Conservation (phyloP, 2,888 invertebrate genomes). For the Pheosia gnoma region DNA sequence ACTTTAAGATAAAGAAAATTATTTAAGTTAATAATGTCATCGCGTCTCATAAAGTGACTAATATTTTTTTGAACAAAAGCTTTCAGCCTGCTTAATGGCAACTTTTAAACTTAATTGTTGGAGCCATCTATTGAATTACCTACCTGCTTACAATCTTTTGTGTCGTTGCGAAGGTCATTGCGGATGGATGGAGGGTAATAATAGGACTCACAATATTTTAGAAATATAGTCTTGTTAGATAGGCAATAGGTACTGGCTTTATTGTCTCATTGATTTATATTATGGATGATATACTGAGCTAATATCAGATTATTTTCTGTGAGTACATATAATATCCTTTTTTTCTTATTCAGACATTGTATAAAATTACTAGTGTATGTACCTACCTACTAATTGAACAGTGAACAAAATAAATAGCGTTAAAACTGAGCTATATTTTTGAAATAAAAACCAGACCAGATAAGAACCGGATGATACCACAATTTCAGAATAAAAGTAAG, state of each 20-base stretch:
- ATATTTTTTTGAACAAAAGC: conserved; percentile 32
- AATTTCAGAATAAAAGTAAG: conserved; percentile 2
- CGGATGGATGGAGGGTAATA: conserved; percentile 4
- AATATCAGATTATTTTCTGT: too few relatives aligned
- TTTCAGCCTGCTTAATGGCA: conserved; percentile 34
- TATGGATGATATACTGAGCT: too few relatives aligned
- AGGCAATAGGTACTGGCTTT: neutral
- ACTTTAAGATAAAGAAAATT: conserved; percentile 12
- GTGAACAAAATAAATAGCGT: conserved; percentile 5
- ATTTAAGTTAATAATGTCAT: conserved; percentile 26
- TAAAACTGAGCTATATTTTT: neutral
- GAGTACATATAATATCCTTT: too few relatives aligned
- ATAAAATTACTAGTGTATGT: too few relatives aligned
- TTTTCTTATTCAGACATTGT: too few relatives aligned
- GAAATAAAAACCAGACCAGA: too few relatives aligned
- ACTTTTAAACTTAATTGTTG: conserved; percentile 33
- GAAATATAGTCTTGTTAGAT: neutral
- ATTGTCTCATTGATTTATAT: too few relatives aligned
- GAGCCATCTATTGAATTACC: conserved; percentile 31
- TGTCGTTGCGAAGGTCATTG: conserved; percentile 19
- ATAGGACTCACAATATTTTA: neutral
- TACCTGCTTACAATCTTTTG: conserved; percentile 25
- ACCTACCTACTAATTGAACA: neutral
- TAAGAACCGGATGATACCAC: neutral
- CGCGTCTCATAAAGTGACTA: conserved; percentile 24